These are phyloP conservation scores for Ophonus ardosiacus DNA, from an alignment of 2,888 invertebrate genomes.

Conservation along the genomic window DNA sequence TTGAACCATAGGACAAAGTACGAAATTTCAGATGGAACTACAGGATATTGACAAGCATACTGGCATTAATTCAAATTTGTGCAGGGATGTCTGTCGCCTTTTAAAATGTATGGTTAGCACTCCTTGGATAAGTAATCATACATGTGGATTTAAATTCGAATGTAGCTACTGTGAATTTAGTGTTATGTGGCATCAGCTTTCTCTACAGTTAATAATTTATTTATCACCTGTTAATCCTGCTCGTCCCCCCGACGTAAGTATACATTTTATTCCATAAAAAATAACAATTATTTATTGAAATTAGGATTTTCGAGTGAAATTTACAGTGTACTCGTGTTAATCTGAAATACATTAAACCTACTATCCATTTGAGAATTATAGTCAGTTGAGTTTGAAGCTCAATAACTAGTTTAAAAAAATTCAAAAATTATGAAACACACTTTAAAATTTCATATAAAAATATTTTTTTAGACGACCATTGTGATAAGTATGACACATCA, in stretches of 20 bases:
- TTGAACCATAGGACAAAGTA: background rate
- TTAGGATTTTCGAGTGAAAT: no score
- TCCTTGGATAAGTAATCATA: slow-evolving; percentile 84
- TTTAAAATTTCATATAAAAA: no score
- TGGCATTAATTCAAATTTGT: slow-evolving; percentile 86
- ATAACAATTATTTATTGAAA: no score
- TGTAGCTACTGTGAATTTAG: slow-evolving; percentile 96
- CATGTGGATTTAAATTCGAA: slow-evolving; percentile 81
- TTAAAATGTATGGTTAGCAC: slow-evolving; percentile 87
- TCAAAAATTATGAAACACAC: no score
- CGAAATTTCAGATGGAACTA: slow-evolving; percentile 83
- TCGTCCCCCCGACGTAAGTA: slow-evolving; percentile 86
- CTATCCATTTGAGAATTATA: no score
- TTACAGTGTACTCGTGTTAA: no score
- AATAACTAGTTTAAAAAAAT: no score
- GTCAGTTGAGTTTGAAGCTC: no score
- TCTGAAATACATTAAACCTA: no score
- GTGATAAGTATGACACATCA: no score
- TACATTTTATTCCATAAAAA: background rate
- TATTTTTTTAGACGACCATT: no score
- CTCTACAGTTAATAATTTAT: slow-evolving; percentile 87
- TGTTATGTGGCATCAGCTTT: slow-evolving; percentile 96
- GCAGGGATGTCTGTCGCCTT: slow-evolving; percentile 85
- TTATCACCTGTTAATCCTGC: slow-evolving; percentile 86
- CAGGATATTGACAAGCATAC: slow-evolving; percentile 90